Base-by-base conservation (phyloP, 2,797 vertebrate species). In the Hippocampus kuda region DNA sequence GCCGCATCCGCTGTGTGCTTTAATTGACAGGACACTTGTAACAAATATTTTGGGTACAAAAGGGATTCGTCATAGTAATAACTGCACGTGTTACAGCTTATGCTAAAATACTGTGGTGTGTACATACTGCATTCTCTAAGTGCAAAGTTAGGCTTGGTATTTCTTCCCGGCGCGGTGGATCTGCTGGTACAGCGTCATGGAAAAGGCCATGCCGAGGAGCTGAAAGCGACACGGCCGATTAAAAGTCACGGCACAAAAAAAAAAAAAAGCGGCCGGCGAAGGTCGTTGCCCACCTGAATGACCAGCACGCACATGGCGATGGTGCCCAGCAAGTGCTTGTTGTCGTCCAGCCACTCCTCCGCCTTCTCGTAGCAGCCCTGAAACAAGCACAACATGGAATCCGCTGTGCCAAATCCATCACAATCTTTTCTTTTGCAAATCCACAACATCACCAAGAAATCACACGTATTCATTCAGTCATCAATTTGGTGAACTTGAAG, bases 141-240 rank as follows among this genome's bases (percentile, higher is more conserved):
- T 54, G n/a, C 10, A 24, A 44, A 13, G 0, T 93, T 90, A 99
- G 72, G 96, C 97, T 66, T 94, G 93, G 0, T 96, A 99, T 86
- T 98, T 98, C 90, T 98, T 99, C 68, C 94, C 95, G 49, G 91
- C 91, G 82, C 94, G 89, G 89, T 96, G 96, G 86, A 98, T 97
- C 85, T 99, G 96, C 76, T 99, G 96, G 89, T 98, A 99, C 26
- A 99, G 91, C 2, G 95, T 98, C 96, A 99, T 99, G 68, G 97
- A 98, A 87, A 99, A 99, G 24, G 95, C 97, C 96, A 99, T 98
- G 46, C 96, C 97, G 41, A 99, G 93, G 72, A 99, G 94, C 97
- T 99, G 90, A 41, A 67, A 16, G 46, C 2, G 3, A 26, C 57
- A 51, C 48, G 2, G 11, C 38, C 1, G 53, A 9, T 60, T 30